Percentiles rank a stretch among this genome's conserved stretches.
These are phyloP conservation scores for Heterotilapia buettikoferi DNA, from an alignment of 2,113 vertebrate species.

Conservation along the genomic window DNA sequence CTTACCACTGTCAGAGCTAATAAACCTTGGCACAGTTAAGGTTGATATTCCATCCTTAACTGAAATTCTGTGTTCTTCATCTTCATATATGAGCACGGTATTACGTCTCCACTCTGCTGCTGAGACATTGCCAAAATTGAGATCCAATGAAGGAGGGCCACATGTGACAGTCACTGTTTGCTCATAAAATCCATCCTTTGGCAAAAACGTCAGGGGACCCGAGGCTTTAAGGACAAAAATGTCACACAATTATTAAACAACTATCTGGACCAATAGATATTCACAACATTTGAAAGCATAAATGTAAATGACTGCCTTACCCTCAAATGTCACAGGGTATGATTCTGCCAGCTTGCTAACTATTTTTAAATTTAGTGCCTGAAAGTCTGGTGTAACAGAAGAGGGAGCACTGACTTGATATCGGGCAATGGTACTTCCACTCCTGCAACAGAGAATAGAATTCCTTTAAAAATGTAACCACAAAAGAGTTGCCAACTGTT, in stretches of 20 bases:
- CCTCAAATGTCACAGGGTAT: not conserved
- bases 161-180: not conserved
- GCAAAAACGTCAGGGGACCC: not conserved
- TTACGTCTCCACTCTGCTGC: not conserved
- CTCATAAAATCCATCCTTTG: not conserved
- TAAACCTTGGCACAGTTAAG: not conserved
- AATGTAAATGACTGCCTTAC: not conserved
- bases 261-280: not conserved
- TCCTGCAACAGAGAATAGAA: not conserved
- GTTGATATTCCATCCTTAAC: not conserved
- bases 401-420: not conserved
- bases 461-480: not conserved
- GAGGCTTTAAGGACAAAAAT: not conserved
- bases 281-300: not conserved
- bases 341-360: rapidly evolving
- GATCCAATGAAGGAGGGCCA: not conserved
- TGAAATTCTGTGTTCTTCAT: not conserved
- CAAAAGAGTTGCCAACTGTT: not conserved
- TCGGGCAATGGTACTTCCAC: not conserved
- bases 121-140: not conserved
- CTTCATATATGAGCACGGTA: rapidly evolving
- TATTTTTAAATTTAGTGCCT: rapidly evolving
- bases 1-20: not conserved
- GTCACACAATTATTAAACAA: rapidly evolving
- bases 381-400: rapidly evolving